These are phyloP conservation scores for Hiodon tergisus DNA, from an alignment of 2,113 vertebrate species.

Conservation along the genomic window DNA sequence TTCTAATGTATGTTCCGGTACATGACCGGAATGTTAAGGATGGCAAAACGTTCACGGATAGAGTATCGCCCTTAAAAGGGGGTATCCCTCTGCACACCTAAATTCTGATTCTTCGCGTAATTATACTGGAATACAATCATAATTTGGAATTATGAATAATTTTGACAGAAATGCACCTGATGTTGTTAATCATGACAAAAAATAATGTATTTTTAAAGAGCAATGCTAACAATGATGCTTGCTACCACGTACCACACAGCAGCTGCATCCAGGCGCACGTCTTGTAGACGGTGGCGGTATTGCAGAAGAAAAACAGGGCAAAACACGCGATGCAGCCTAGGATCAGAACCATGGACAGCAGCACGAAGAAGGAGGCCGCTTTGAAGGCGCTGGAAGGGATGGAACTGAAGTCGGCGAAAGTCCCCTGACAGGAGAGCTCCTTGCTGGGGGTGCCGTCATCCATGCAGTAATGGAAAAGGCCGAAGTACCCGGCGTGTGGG, in stretches of 20 bases:
- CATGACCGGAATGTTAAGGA: too few relatives aligned
- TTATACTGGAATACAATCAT: too few relatives aligned
- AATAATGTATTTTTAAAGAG: not conserved
- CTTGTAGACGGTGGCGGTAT: constrained; percentile 97
- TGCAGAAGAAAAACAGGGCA: constrained; percentile 97
- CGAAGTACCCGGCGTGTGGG: constrained; percentile 89
- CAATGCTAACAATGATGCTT: not conserved
- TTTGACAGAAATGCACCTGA: not conserved
- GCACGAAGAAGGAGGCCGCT: constrained; percentile 88
- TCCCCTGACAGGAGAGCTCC: constrained; percentile 85
- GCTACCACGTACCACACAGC: constrained; percentile 76
- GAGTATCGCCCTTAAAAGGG: too few relatives aligned
- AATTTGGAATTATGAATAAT: too few relatives aligned
- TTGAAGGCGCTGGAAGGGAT: constrained; percentile 92
- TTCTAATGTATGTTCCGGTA: too few relatives aligned
- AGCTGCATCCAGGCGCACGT: constrained; percentile 98
- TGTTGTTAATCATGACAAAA: not conserved
- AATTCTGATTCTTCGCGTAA: too few relatives aligned
- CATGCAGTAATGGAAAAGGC: constrained; percentile 93
- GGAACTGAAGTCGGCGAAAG: constrained; percentile 90
- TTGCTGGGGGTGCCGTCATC: constrained; percentile 79
- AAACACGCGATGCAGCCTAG: constrained; percentile 94
- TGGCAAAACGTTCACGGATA: too few relatives aligned
- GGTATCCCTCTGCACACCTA: too few relatives aligned
- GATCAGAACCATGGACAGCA: constrained; percentile 95